Conservation (phyloP, 2,888 invertebrate species). For the Galerucella pusilla region DNA sequence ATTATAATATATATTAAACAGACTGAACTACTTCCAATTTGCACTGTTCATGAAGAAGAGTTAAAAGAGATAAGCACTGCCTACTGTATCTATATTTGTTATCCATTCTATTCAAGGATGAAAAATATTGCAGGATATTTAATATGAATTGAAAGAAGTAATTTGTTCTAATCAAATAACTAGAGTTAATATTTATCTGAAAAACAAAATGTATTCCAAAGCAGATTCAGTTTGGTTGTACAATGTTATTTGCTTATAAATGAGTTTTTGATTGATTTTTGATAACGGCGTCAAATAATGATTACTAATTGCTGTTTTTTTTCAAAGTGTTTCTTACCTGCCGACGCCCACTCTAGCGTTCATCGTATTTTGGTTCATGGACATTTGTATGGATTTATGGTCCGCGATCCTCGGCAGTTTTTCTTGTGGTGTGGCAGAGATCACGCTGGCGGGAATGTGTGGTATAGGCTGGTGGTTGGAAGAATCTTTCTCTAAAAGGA, state of each 20-base stretch:
- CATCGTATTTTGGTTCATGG: conserved; percentile 50
- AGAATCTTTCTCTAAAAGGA: conserved; percentile 80
- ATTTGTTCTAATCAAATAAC: too few relatives aligned
- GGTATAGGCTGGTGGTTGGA: conserved; percentile 71
- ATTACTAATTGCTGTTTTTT: not conserved
- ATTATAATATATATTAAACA: too few relatives aligned
- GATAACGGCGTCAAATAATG: not conserved
- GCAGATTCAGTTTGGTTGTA: not conserved
- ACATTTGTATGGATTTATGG: conserved; percentile 52
- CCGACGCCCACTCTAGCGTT: conserved; percentile 35
- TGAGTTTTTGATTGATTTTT: not conserved
- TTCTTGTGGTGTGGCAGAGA: conserved; percentile 79
- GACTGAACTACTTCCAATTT: too few relatives aligned
- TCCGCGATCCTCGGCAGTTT: conserved; percentile 68
- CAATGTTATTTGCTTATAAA: not conserved
- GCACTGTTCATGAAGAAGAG: too few relatives aligned
- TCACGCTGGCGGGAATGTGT: conserved; percentile 73
- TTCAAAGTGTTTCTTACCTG: conserved; percentile 23
- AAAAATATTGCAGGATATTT: too few relatives aligned
- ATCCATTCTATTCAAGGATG: too few relatives aligned
- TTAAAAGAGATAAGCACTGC: too few relatives aligned
- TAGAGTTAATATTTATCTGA: not conserved
- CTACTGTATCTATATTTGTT: too few relatives aligned
- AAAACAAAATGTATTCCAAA: not conserved
- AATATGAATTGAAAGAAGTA: too few relatives aligned